Evolutionary conservation across 1,140 invertebrate species (phyloP).

Genomic region (Drosophila funebris): DNA sequence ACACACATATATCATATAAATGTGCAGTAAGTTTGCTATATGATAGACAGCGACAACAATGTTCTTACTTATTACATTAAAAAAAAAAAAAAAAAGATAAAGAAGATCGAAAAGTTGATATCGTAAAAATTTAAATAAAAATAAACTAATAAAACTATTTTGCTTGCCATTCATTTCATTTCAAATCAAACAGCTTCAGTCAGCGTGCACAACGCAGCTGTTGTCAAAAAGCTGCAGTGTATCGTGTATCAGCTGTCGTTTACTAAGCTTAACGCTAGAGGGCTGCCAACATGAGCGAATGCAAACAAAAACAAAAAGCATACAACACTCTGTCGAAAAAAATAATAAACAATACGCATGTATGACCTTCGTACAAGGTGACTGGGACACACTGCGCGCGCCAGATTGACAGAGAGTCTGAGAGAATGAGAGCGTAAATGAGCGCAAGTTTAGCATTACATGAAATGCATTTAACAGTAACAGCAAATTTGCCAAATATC

Average conservation of each 20-base stretch:
- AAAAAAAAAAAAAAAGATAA: no score
- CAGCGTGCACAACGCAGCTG: not conserved
- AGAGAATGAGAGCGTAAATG: not conserved
- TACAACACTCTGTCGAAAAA: slow-evolving; percentile 37
- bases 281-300: slow-evolving; percentile 1
- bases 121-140: slow-evolving; percentile 77
- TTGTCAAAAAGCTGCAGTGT: not conserved
- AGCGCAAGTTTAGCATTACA: slow-evolving; percentile 3
- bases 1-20: slow-evolving; percentile 47
- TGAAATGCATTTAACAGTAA: slow-evolving; percentile 34
- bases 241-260: not conserved
- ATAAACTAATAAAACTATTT: slow-evolving; percentile 69
- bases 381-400: slow-evolving; percentile 82
- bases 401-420: not conserved
- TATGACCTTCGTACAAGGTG: slow-evolving; percentile 87
- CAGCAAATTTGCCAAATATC: slow-evolving; percentile 23
- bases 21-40: slow-evolving; percentile 67
- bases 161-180: not conserved
- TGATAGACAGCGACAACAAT: slow-evolving; percentile 44
- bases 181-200: slow-evolving; percentile 16
- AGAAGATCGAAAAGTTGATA: slow-evolving; percentile 67
- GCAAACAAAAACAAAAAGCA: slow-evolving; percentile 39
- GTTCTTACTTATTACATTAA: slow-evolving; percentile 59
- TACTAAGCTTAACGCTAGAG: slow-evolving; percentile 37
- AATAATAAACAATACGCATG: slow-evolving; percentile 78